A percentile compares a stretch with the other conserved stretches of the same genome.
Evolutionary conservation across 2,888 invertebrate species (phyloP).

Genomic region (Malthinus seriepunctatus): DNA sequence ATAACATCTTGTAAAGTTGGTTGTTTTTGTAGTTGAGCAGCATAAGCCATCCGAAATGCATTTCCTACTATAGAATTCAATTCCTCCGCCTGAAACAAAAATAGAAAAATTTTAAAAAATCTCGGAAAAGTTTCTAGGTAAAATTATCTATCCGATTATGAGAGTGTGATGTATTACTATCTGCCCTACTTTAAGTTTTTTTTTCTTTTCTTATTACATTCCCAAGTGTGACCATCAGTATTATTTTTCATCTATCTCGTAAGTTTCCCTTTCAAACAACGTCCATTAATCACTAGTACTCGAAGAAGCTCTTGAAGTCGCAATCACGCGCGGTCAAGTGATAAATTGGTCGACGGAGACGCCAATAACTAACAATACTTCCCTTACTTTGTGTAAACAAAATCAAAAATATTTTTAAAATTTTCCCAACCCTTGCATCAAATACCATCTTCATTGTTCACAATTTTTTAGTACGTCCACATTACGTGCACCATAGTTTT

Average conservation of each 20-base stretch:
- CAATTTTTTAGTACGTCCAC: too few species aligned
- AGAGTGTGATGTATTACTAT: conserved; percentile 19
- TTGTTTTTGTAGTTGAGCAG: conserved; percentile 76
- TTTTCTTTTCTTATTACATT: conserved; percentile 20
- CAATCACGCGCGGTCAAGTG: conserved; percentile 44
- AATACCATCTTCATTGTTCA: too few species aligned
- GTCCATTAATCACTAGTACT: conserved; percentile 44
- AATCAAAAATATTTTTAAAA: conserved; percentile 2
- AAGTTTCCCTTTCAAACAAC: conserved; percentile 36
- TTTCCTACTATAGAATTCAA: conserved; percentile 85
- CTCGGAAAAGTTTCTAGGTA: neutral
- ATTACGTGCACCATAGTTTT: too few species aligned
- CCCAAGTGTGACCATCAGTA: conserved; percentile 37
- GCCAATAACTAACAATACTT: conserved; percentile 23
- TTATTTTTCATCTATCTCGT: conserved; percentile 40
- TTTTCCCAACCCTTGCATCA: too few species aligned
- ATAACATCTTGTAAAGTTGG: conserved; percentile 71
- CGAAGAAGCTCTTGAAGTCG: conserved; percentile 42
- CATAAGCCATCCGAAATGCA: conserved; percentile 92
- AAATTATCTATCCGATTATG: conserved; percentile 3
- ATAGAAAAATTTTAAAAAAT: neutral
- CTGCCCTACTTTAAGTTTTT: conserved; percentile 24
- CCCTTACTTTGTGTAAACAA: conserved; percentile 18
- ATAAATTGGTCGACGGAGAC: conserved; percentile 41
- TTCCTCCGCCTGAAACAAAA: conserved; percentile 76